These are phyloP conservation scores for Candoia aspera DNA, from an alignment of 2,113 vertebrate species.

Conservation along the genomic window DNA sequence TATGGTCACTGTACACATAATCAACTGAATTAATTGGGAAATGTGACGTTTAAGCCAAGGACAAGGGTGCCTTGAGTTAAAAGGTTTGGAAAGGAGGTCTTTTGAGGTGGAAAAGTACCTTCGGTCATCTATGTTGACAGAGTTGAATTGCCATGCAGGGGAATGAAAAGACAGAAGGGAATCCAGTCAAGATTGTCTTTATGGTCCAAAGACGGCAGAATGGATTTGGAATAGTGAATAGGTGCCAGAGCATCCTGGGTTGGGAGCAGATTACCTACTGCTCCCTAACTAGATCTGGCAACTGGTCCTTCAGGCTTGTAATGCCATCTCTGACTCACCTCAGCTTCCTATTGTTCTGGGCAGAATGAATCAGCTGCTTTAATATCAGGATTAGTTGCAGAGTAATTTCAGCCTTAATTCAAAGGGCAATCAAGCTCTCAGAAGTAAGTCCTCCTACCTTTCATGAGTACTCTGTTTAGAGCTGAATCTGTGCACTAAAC, in stretches of 20 bases:
- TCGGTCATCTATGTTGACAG: background rate
- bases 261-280: background rate
- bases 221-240: background rate
- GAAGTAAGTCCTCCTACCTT: no score
- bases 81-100: background rate
- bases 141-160: background rate
- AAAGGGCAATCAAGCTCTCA: background rate
- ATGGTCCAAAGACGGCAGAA: background rate
- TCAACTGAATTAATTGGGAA: background rate
- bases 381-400: background rate
- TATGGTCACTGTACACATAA: background rate
- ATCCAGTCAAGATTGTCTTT: background rate
- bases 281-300: background rate
- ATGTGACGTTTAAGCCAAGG: background rate
- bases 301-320: background rate
- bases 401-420: background rate
- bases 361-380: background rate
- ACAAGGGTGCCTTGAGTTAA: background rate
- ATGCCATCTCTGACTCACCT: background rate
- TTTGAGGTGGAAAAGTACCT: background rate
- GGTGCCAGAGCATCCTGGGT: background rate
- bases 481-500: no score
- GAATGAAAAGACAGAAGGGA: background rate
- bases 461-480: no score
- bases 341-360: background rate